phyloP scores from a whole-genome alignment of 2,797 vertebrate species.

The Syncerus caffer region DNA sequence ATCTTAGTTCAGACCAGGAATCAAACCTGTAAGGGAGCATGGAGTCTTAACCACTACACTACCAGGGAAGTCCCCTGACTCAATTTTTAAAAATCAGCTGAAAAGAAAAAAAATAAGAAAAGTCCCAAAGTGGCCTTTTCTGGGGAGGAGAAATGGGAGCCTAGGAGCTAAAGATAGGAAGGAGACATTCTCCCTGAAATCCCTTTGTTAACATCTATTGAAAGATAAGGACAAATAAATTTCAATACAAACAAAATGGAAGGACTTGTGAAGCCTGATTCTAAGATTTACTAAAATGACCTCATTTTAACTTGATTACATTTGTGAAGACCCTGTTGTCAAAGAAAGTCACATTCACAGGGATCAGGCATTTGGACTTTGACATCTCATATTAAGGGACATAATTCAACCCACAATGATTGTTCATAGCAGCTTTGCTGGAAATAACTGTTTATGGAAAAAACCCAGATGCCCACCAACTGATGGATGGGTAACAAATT shows the following conservation, averaged over 20 bases:
- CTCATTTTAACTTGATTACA: not conserved
- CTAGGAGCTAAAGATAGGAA: not conserved
- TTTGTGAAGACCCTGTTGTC: not conserved
- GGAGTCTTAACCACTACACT: not conserved
- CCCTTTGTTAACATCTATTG: not conserved
- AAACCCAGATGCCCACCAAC: not conserved
- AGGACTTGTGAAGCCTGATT: not conserved
- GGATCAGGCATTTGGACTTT: not conserved
- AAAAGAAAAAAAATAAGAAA: slow-evolving; percentile 14
- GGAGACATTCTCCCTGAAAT: not conserved
- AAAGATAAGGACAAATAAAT: not conserved
- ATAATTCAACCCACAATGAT: not conserved
- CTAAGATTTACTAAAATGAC: not conserved
- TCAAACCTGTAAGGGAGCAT: not conserved
- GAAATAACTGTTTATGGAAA: not conserved
- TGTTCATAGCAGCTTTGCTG: not conserved
- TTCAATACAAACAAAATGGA: not conserved
- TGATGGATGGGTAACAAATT: not conserved
- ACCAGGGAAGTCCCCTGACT: not conserved
- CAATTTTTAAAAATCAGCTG: not conserved
- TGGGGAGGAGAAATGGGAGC: not conserved
- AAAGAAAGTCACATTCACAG: not conserved
- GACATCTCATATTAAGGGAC: not conserved
- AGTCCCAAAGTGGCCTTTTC: not conserved
- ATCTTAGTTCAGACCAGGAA: not conserved